Evolutionary conservation across 1,140 invertebrate species (phyloP), one percentile per base, ranked within the genome.

Genomic region (Teleopsis dalmanni): DNA sequence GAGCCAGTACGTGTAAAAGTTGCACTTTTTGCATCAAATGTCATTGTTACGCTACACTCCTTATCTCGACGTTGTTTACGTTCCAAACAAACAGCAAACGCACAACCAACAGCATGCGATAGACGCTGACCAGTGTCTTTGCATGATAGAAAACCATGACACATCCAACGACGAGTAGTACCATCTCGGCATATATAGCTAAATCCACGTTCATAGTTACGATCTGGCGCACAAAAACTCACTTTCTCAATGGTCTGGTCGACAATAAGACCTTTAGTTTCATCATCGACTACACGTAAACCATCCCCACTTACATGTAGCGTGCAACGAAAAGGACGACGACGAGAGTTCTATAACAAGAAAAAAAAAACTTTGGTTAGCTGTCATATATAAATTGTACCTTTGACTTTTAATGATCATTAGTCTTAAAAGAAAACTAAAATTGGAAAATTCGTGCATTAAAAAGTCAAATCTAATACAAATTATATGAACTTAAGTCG

Each of bases 231-330:
- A 75, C 97, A 99, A 73, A 99, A 99, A 3, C 95, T 99, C 1
- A 99, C 97, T 73, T 99, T 99, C 67, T 99, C 97, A 52, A 99
- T 99, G 4, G 96, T 99, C 74, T 99, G 97, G 76, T 99, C 97
- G 13, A 99, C 94, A 54, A 99, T 94, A 38, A 99, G 78, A 22
- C 95, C 95, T 75, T 98, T 98, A 9, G 94, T 98, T 62, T 98
- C 95, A 62, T 98, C 95, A 72, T 99, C 97, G 0, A 99, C 96
- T 2, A 99, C 95, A 8, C 96, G 77, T 19, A 99, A 74, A 8
- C 95, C 94, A 74, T 99, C 96, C 1, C 95, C 96, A 46, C 94
- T 96, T 2, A 99, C 91, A 69, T 97, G 94, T 11, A 99, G 77
- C 50, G 95, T 80, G 2, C 91, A 90, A 57, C 91, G 83, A 4